Evolutionary conservation across 2,113 vertebrate genomes (phyloP).

Genomic region (Gopherus evgoodei): DNA sequence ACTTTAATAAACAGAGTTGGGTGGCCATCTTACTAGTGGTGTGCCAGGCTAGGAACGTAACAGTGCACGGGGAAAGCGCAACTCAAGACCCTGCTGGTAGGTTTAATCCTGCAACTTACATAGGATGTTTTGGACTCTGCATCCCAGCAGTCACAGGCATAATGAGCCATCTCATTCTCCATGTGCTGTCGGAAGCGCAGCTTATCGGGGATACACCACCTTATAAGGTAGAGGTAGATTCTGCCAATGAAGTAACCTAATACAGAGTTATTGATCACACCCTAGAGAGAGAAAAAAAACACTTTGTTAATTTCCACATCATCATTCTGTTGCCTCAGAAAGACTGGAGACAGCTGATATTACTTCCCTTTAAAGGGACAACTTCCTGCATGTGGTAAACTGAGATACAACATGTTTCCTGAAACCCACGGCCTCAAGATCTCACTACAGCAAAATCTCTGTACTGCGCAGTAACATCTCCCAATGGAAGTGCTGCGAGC

Average conservation of each 20-base stretch:
- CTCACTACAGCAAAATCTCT: background rate
- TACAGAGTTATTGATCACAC: conserved; percentile 97
- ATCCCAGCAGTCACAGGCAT: conserved; percentile 99
- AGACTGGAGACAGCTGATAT: background rate
- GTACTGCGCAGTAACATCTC: background rate
- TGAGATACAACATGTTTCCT: background rate
- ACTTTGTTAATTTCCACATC: background rate
- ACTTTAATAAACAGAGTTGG: background rate
- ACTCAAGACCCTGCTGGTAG: background rate
- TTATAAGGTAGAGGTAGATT: conserved; percentile 97
- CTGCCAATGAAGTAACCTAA: conserved; percentile 98
- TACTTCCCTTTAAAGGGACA: accelerated
- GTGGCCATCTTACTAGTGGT: background rate
- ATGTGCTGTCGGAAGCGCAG: conserved; percentile 99
- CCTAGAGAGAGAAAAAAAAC: conserved; percentile 75
- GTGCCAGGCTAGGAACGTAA: background rate
- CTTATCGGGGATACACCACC: conserved; percentile 92
- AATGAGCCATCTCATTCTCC: conserved; percentile 99
- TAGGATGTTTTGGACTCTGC: conserved; percentile 98
- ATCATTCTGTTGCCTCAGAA: background rate
- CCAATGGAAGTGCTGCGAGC: background rate
- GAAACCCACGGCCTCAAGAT: background rate
- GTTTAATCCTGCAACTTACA: conserved; percentile 76
- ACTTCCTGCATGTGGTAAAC: background rate
- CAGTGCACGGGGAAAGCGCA: background rate